Evolutionary conservation across 2,113 vertebrate genomes (phyloP).

Genomic region (Pelecanus crispus): DNA sequence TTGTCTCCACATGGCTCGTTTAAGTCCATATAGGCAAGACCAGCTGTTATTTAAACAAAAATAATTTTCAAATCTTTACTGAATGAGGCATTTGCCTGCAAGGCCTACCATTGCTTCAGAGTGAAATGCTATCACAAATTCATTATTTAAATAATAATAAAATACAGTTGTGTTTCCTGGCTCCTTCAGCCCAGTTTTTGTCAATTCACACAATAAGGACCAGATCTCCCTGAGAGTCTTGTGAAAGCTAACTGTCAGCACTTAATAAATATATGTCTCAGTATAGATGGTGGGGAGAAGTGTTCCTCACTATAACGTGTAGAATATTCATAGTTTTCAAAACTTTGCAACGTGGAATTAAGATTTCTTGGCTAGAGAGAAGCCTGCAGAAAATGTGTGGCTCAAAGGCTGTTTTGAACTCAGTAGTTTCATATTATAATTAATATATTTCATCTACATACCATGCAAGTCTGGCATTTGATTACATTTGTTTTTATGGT

Average conservation of each 20-base stretch:
- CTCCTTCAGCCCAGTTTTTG: neutral
- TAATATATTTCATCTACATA: constrained; percentile 8
- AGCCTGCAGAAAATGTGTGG: constrained; percentile 8
- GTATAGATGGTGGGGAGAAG: neutral
- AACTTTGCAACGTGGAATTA: neutral
- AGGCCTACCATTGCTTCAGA: neutral
- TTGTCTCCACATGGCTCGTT: constrained; percentile 14
- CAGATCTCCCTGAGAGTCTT: constrained; percentile 10
- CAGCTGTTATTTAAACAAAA: constrained; percentile 34
- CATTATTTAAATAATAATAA: constrained; percentile 42
- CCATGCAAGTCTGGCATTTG: neutral
- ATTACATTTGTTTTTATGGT: neutral
- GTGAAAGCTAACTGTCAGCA: constrained; percentile 39
- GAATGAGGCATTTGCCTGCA: neutral
- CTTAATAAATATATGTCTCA: constrained; percentile 24
- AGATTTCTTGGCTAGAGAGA: neutral
- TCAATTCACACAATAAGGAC: constrained; percentile 3
- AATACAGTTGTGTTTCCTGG: constrained; percentile 35
- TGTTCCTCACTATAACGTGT: neutral
- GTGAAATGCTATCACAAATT: neutral
- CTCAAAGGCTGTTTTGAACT: constrained; percentile 9
- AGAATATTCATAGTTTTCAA: neutral
- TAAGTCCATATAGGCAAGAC: neutral
- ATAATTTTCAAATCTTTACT: neutral
- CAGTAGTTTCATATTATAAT: constrained; percentile 13